A percentile compares a stretch with the other conserved stretches of the same genome.
Evolutionary conservation across 1,140 invertebrate species (phyloP).

Genomic region (Holcopasites calliopsidis): DNA sequence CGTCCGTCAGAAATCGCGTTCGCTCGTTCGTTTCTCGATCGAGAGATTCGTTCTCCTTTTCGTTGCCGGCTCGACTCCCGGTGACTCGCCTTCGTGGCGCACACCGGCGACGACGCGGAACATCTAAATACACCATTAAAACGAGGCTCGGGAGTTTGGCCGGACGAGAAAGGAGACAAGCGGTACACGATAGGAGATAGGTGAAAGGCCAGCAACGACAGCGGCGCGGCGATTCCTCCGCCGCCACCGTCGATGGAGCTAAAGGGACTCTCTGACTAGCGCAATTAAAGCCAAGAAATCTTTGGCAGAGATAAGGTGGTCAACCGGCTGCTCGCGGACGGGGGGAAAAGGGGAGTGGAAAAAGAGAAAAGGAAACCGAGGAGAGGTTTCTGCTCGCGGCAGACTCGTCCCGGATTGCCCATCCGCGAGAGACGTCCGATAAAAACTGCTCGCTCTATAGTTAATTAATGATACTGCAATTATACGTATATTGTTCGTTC

Average conservation of each 20-base stretch:
- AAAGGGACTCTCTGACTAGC: conserved; percentile 55
- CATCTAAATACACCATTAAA: conserved; percentile 41
- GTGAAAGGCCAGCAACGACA: conserved; percentile 53
- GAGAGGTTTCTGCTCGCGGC: neutral
- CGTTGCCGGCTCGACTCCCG: neutral
- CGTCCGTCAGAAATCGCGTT: neutral
- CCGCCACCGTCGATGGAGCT: conserved; percentile 34
- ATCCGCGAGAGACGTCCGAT: conserved; percentile 53
- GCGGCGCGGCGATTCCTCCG: neutral
- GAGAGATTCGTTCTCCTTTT: neutral
- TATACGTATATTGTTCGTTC: conserved; percentile 38
- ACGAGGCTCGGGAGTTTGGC: conserved; percentile 12
- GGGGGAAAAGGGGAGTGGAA: neutral
- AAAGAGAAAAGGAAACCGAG: conserved; percentile 19
- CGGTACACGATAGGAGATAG: conserved; percentile 53
- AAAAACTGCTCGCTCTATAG: conserved; percentile 60
- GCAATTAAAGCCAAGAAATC: conserved; percentile 70
- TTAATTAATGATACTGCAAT: conserved; percentile 74
- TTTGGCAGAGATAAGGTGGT: conserved; percentile 58
- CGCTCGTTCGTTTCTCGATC: conserved; percentile 25
- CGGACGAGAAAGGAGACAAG: conserved; percentile 33
- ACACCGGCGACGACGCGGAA: conserved; percentile 5
- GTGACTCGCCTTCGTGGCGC: neutral
- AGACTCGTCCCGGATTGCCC: conserved; percentile 18
- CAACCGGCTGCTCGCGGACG: neutral